Evolutionary conservation across 1,140 invertebrate genomes (phyloP), one percentile per base, ranked within the genome.

Genomic region (Eriosoma lanigerum): DNA sequence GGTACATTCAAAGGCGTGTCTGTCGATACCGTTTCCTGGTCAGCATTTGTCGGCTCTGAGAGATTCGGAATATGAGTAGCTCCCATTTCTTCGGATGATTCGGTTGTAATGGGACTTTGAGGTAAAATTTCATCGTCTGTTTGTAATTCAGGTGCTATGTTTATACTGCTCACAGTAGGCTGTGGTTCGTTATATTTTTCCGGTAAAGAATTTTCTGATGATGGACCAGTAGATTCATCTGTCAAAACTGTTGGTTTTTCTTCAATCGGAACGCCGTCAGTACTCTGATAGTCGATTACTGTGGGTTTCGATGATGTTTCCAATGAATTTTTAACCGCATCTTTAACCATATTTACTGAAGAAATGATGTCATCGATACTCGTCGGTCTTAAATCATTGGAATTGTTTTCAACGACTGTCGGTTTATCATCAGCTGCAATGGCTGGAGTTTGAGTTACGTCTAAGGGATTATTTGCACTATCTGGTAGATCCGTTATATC

Each of bases 221-320:
- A 66, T 1, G 62, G 62, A 17, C n/a, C 44, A 38, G 32, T 6
- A 1, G 32, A 1, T 6, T 44, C 15, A 44, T 66, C 70, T 1
- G 50, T 24, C 5, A 15, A 1, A 15, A 56, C 29, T 56, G 72
- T 75, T 13, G 52, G 17, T 75, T 75, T 15, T 1, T 60, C 15
- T 21, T 75, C 26, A 19, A 38, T 32, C 19, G 12, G 15, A 38
- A 8, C 32, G 8, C 26, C 17, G 9, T 44, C 32, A n/a, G 56
- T 38, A 6, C 21, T 0, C 3, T 46, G 56, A 48, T 62, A 26
- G 5, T 24, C 1, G 2, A 12, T 62, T 62, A 62, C 56, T 19
- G 56, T 12, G 15, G 75, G 56, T 62, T 62, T 62, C 9, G 75
- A 78, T 44, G 56, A 78, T 17, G 75, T 78, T 48, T 78, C 75